Conservation (phyloP, 23 tunicate species). For the Clavelina lepadiformis region DNA sequence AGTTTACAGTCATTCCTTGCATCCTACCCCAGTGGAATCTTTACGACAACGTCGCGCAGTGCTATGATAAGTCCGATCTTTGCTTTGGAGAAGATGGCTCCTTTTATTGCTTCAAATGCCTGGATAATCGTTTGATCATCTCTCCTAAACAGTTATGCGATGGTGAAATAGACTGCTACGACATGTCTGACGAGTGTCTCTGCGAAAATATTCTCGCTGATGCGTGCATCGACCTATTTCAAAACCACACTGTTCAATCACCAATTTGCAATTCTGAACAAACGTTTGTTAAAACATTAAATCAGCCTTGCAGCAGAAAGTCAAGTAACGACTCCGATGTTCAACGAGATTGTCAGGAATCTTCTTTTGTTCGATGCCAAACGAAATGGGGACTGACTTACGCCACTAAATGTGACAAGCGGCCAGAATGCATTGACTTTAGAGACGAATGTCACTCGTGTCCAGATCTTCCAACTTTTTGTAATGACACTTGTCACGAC, state of each 20-base stretch:
- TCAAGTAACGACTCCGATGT: no score
- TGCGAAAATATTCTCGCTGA: constrained; percentile 12
- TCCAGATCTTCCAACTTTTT: not conserved
- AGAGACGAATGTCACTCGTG: constrained; percentile 6
- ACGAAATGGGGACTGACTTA: no score
- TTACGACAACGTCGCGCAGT: constrained; percentile 14
- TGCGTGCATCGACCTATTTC: no score
- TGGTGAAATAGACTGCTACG: constrained; percentile 7
- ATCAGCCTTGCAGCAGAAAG: no score
- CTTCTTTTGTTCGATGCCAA: no score
- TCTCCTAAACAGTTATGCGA: constrained; percentile 9
- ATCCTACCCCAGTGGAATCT: constrained; percentile 12
- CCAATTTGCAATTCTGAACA: no score
- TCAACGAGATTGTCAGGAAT: no score
- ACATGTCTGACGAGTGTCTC: constrained; percentile 15
- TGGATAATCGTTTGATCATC: not conserved
- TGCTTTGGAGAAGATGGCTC: no score
- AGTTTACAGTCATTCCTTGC: not conserved
- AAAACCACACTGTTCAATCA: no score
- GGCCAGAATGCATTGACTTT: constrained; percentile 8
- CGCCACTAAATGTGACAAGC: constrained; percentile 1
- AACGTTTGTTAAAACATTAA: no score
- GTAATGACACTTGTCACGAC: not conserved
- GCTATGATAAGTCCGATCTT: not conserved
- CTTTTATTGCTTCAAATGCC: constrained; percentile 9